Evolutionary conservation across 2,113 vertebrate genomes (phyloP), one percentile per base, ranked within the genome.

Genomic region (Notarius lentiginosus): DNA sequence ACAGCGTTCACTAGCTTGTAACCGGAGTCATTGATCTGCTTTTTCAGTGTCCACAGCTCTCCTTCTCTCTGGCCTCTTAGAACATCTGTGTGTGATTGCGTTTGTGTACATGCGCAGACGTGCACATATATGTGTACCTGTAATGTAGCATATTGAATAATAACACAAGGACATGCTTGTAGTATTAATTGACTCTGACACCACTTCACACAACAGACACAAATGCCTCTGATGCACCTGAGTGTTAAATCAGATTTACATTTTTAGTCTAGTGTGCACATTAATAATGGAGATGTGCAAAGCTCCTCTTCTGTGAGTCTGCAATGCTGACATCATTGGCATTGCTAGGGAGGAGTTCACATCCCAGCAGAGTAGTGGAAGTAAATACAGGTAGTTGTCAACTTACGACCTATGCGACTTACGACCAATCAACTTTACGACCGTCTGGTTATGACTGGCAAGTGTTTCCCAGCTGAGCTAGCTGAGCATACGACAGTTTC

Each of bases 271-370:
- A 90, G 92, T 91, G 91, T 41, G 80, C 92, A 90, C 91, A 95
- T 95, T 95, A 95, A 94, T 95, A 95, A 94, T 93, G 92, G 91
- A 94, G 92, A 93, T 92, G 93, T 91, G 92, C 92, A 93, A 88
- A 91, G 91, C 91, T 89, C 92, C 90, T 91, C 91, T 60, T 53
- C 86, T 72, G 47, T 68, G 22, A 83, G 83, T 80, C 80, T n/a
- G 30, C 41, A 30, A 20, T 63, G 72, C 60, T 66, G 84, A 86
- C 49, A 66, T 68, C 75, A 68, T 53, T 49, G 60, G 47, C 76
- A 70, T 11, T 24, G 27, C 27, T 53, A 47, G 27, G 34, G 55
- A 84, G 34, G 81, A 68, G 61, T 83, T 27, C 81, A 53, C 58
- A 49, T 49, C 47, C 34, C 81, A 66, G 61, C n/a, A 83, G 14